A percentile compares a stretch with the other conserved stretches of the same genome.
phyloP scores from a whole-genome alignment of 2,797 vertebrate genomes.

The Smutsia gigantea region DNA sequence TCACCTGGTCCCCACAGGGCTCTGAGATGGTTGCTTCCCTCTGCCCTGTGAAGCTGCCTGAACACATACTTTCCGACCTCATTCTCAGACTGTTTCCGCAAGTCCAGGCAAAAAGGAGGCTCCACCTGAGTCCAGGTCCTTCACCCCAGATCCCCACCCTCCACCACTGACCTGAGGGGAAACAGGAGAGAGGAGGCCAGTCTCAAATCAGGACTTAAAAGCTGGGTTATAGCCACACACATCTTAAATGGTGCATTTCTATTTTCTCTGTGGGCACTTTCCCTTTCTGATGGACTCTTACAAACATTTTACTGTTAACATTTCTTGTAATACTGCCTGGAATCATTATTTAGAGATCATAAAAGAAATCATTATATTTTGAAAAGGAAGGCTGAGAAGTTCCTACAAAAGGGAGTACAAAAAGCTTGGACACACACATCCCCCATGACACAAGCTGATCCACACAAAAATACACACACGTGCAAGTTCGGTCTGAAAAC shows the following conservation, averaged over 20 bases:
- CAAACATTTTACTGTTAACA: conserved; percentile 58
- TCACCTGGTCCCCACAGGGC: neutral
- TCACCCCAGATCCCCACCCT: neutral
- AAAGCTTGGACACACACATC: neutral
- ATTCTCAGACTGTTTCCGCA: neutral
- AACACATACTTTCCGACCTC: neutral
- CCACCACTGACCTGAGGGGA: neutral
- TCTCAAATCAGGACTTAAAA: conserved; percentile 33
- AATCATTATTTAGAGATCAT: conserved; percentile 73
- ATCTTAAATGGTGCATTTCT: conserved; percentile 42
- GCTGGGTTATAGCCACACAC: neutral
- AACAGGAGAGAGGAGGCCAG: neutral
- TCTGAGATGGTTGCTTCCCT: neutral
- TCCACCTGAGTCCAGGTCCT: too few relatives aligned
- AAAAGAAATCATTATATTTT: conserved; percentile 75
- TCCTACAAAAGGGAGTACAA: neutral
- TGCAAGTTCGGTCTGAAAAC: neutral
- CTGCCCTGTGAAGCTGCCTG: neutral
- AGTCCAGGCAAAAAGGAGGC: neutral
- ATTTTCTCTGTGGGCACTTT: conserved; percentile 51
- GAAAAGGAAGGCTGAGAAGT: conserved; percentile 55
- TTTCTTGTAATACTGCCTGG: conserved; percentile 72
- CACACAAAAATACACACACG: neutral
- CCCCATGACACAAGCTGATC: neutral
- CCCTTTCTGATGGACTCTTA: conserved; percentile 59